Conservation (phyloP, 2,113 vertebrate genomes). For the Stigmatopora nigra region DNA sequence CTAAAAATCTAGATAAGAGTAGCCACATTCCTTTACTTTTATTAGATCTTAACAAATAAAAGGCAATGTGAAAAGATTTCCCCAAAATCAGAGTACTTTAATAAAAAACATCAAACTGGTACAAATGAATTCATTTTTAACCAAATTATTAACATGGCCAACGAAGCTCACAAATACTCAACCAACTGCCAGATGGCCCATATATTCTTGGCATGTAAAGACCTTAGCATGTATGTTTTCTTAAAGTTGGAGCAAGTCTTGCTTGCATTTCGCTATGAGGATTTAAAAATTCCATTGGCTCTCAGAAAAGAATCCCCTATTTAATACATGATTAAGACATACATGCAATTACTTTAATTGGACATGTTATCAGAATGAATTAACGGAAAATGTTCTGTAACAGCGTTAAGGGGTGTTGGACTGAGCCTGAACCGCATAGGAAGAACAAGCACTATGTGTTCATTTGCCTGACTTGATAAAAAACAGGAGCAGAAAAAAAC, state of each 20-base stretch:
- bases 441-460: conserved; percentile 25
- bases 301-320: not conserved
- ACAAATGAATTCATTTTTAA: no score
- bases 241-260: not conserved
- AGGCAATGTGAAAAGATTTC: no score
- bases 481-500: not conserved
- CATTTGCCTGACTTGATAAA: conserved; percentile 2
- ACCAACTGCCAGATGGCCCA: no score
- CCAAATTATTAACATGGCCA: no score
- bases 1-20: not conserved
- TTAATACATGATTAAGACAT: not conserved
- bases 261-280: not conserved
- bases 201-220: not conserved
- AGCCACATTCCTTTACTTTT: not conserved
- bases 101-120: no score
- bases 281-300: not conserved
- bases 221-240: not conserved
- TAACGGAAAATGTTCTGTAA: not conserved
- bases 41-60: not conserved
- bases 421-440: conserved; percentile 3
- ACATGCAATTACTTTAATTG: not conserved
- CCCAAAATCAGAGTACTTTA: not conserved
- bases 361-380: not conserved
- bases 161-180: no score
- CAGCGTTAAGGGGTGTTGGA: not conserved